Evolutionary conservation across 2,113 vertebrate species (phyloP), one percentile per base, ranked within the genome.

Genomic region (Sebastes schlegelii): DNA sequence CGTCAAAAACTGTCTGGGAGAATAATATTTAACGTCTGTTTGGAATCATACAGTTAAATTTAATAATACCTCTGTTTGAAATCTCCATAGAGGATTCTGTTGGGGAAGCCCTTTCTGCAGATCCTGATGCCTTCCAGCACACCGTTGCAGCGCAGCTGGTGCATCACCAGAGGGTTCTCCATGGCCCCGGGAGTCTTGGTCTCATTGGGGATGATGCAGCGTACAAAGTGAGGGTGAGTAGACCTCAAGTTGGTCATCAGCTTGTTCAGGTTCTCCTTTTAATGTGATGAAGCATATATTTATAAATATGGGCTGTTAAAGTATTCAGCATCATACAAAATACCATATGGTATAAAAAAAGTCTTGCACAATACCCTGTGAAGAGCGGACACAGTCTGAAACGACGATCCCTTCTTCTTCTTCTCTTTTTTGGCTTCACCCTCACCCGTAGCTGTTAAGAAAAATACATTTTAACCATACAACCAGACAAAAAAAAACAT

Each of bases 131-230:
- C 97, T 82, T 98, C 97, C 92, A 98, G 95, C 10, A 98, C 97
- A 3, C 97, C 97, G 0, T 99, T 99, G 93, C 97, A 99, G 91
- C 97, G 97, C n/a, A 99, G 95, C 94, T 99, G 97, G 93, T 99
- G 97, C 97, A 98, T 98, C 66, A 99, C 97, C 92, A 98, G 80
- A 67, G 97, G 94, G 19, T 98, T 98, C 91, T 98, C 96, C 92
- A 98, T 98, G 89, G 96, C 93, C 1, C 97, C 97, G 19, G 97
- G 97, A 84, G 95, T 93, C 93, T 98, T 98, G 17, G 95, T 95
- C 95, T 98, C 98, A 4, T 99, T 99, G 6, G 97, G 98, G 83
- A 99, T 97, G 85, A 99, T 94, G 93, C 98, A 98, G 61, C 97
- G 97, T 17, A 99, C 98, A 5, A 99, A 99, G 91, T 99, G 98